Conservation (phyloP, 2,888 invertebrate genomes). For the Drosophila demipolita region DNA sequence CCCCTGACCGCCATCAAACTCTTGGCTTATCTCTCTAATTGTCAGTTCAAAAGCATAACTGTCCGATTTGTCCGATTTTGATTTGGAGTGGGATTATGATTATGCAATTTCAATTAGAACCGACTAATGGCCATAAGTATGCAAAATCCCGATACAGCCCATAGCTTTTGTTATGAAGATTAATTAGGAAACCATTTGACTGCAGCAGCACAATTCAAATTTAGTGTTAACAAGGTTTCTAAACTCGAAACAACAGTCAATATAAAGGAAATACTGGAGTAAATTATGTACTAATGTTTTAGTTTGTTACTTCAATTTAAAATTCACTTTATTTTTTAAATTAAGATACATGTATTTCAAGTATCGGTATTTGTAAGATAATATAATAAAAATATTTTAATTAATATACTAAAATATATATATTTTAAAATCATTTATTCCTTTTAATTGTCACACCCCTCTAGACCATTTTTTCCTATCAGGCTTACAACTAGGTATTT, state of each 20-base stretch:
- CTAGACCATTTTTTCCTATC: not conserved
- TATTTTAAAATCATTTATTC: not conserved
- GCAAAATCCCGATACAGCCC: not conserved
- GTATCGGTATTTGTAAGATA: not conserved
- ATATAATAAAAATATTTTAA: not conserved
- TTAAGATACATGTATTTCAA: not conserved
- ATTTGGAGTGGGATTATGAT: conserved; percentile 49
- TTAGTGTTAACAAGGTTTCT: not conserved
- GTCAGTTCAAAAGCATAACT: conserved; percentile 71
- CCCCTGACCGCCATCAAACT: not conserved
- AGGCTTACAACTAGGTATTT: not conserved
- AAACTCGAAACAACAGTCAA: not conserved
- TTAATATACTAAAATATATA: too few species aligned
- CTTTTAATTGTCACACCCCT: not conserved
- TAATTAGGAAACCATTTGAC: not conserved
- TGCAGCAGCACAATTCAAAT: not conserved
- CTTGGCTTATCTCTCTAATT: conserved; percentile 62
- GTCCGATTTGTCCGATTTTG: conserved; percentile 58
- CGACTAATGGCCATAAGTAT: conserved; percentile 22
- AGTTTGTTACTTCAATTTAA: not conserved
- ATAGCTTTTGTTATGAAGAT: too few species aligned
- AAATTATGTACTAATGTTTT: not conserved
- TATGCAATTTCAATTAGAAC: conserved; percentile 72
- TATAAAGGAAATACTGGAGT: not conserved
- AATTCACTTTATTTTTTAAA: not conserved